Evolutionary conservation across 2,888 invertebrate species (phyloP).

Genomic region (Yponomeuta cagnagella): DNA sequence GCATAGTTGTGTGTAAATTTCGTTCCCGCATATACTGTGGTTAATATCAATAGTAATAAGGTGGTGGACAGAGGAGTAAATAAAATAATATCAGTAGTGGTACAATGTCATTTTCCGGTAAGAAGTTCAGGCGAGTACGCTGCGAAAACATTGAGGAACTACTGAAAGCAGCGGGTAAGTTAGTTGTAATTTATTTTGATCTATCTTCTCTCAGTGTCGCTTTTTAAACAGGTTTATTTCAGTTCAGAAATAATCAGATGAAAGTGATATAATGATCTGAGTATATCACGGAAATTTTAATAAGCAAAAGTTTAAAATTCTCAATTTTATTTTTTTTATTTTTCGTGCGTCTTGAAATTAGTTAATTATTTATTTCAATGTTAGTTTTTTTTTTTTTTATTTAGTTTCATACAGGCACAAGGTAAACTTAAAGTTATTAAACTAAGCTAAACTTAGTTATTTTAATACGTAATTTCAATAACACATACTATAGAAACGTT

Average conservation of each 20-base stretch:
- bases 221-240: too few relatives aligned
- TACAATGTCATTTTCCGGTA: constrained; percentile 54
- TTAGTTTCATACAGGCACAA: background rate
- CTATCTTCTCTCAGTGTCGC: too few relatives aligned
- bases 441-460: too few relatives aligned
- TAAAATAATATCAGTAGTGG: background rate
- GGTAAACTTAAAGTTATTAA: too few relatives aligned
- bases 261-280: too few relatives aligned
- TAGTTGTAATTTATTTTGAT: constrained; percentile 13
- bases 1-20: too few relatives aligned
- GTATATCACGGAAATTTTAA: background rate
- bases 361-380: background rate
- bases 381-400: background rate
- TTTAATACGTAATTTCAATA: too few relatives aligned
- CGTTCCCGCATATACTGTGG: too few relatives aligned
- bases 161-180: constrained; percentile 24
- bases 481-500: too few relatives aligned
- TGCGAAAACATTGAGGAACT: constrained; percentile 51
- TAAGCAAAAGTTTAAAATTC: background rate
- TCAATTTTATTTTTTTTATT: background rate
- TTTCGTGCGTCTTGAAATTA: background rate
- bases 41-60: background rate
- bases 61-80: background rate
- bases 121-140: constrained; percentile 40
- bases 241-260: too few relatives aligned